phyloP scores from a whole-genome alignment of 2,113 vertebrate genomes.

The Zootoca vivipara region DNA sequence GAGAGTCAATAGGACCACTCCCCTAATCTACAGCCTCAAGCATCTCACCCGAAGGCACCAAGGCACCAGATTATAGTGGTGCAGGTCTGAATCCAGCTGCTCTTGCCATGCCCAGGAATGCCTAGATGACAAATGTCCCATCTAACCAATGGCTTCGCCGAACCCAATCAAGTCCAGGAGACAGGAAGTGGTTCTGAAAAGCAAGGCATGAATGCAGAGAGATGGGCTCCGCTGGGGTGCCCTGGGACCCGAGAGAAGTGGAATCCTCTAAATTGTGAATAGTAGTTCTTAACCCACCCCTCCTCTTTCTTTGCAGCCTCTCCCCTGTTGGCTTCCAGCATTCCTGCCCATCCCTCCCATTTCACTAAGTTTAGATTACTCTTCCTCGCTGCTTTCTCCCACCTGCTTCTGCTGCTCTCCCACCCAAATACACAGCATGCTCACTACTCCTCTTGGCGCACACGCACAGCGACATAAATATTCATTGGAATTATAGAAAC shows the following conservation, averaged over 20 bases:
- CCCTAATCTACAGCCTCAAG: not conserved
- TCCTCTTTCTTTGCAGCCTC: not conserved
- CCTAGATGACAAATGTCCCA: not conserved
- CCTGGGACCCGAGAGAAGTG: not conserved
- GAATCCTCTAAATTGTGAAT: not conserved
- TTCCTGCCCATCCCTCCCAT: conserved; percentile 26
- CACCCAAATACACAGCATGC: conserved; percentile 64
- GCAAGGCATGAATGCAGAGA: not conserved
- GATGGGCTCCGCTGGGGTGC: no score
- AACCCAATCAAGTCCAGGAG: not conserved
- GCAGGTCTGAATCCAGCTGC: not conserved
- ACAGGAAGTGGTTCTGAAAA: not conserved
- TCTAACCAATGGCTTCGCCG: no score
- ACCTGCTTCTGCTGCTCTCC: conserved; percentile 63
- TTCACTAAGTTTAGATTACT: conserved; percentile 43
- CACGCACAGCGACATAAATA: conserved; percentile 52
- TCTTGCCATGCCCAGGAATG: not conserved
- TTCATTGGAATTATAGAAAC: conserved; percentile 64
- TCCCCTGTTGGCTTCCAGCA: conserved; percentile 17
- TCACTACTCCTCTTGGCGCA: conserved; percentile 52
- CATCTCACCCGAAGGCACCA: not conserved
- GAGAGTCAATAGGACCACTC: not conserved
- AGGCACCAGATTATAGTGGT: not conserved
- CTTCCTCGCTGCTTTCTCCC: conserved; percentile 62
- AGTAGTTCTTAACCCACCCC: not conserved